Base-by-base conservation (phyloP, 2,888 invertebrate genomes). In the Globia sparganii region DNA sequence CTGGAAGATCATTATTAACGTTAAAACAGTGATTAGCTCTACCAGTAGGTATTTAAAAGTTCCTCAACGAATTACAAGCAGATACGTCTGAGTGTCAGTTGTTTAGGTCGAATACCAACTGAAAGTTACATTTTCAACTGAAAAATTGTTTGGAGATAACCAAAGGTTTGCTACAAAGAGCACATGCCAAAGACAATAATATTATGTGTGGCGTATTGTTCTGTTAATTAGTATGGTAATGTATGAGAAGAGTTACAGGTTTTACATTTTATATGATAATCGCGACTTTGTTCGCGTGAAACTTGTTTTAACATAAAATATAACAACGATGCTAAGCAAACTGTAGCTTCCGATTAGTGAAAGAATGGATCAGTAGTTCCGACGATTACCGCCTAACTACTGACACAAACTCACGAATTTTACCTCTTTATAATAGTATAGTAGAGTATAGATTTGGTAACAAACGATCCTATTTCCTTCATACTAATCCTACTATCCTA, bases 1-100 rank as follows among this genome's bases (percentile, higher is more conserved):
- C 84, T 83, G 21, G 8, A 76, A 67, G 43, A 70, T 40, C 5
- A 81, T 21, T 46, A n/a, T 4, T 1, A n/a, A 5, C 9, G 31
- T 3, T 53, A 11, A 31, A 56, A 11, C 6, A 34, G 18, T 13
- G 15, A 49, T 18, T 25, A 49, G 28, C 1, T 37, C 4, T 3
- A 58, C 2, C 37, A 25, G 15, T 46, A 21, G 2, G 8, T 37
- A 28, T 37, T 18, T 66, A 8, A 8, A 31, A n/a, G 5, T n/a
- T 18, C 28, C 25, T 40, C 6, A 2, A 25, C 11, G 31, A 65
- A 6, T 9, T 8, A 31, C 9, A 65, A 11, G 13, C 21, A 21
- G 28, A 25, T 62, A 31, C 15, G 25, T 28, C 2, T 15, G 5
- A 11, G 1, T 31, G 46, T 13, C 28, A 31, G 43, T 21, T 31